phyloP scores from a whole-genome alignment of 1,140 invertebrate species.

The Aplysia californica region DNA sequence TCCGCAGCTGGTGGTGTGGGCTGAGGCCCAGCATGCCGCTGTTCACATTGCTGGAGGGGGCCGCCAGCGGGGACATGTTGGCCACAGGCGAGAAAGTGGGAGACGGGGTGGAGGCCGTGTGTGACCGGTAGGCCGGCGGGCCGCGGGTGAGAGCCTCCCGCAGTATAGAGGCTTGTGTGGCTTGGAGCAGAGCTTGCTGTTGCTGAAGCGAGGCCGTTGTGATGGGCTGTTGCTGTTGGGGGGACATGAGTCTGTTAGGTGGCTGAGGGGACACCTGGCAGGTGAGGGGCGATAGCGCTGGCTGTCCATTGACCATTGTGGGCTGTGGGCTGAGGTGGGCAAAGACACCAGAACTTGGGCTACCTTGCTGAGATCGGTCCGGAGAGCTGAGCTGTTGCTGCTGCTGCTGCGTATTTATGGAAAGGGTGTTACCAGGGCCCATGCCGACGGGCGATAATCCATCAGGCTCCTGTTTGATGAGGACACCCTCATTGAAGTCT shows the following conservation, averaged over 20 bases:
- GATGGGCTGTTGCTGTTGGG: constrained; percentile 19
- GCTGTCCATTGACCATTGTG: constrained; percentile 1
- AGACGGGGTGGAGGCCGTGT: constrained; percentile 14
- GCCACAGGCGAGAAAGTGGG: neutral
- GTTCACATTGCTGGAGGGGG: constrained; percentile 12
- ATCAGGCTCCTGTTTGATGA: constrained; percentile 29
- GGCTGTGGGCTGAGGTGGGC: constrained; percentile 29
- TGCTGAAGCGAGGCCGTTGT: neutral
- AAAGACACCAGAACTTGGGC: constrained; percentile 35
- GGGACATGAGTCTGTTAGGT: constrained; percentile 6
- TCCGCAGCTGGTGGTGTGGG: neutral
- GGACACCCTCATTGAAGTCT: too few species aligned
- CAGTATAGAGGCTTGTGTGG: constrained; percentile 53
- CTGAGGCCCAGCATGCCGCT: constrained; percentile 22
- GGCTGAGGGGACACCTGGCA: constrained; percentile 42
- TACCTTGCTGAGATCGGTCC: constrained; percentile 48
- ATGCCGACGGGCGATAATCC: constrained; percentile 21
- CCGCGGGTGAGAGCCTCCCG: constrained; percentile 52
- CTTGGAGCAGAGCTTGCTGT: constrained; percentile 31
- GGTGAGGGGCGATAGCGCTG: constrained; percentile 19
- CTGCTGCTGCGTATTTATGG: constrained; percentile 44
- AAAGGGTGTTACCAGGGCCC: constrained; percentile 24
- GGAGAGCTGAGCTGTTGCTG: constrained; percentile 37
- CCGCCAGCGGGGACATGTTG: neutral
- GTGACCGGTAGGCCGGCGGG: constrained; percentile 22